A percentile compares a stretch with the other conserved stretches of the same genome.
Conservation (phyloP, 2,888 invertebrate genomes). For the Kuschelorhynchus macadamiae region DNA sequence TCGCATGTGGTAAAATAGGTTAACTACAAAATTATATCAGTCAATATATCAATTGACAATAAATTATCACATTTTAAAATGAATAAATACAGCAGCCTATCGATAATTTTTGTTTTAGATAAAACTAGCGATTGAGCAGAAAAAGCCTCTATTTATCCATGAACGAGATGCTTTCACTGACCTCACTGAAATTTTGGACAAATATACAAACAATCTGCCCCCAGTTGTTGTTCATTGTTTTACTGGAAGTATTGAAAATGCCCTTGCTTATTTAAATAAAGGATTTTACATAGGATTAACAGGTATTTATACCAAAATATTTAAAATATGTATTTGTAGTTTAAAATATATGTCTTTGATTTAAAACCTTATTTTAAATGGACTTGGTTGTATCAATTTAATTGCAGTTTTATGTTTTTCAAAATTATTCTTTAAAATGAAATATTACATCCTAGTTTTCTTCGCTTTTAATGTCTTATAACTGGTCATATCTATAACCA, state of each 20-base stretch:
- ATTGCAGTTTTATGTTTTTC: neutral
- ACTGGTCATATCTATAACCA: no score
- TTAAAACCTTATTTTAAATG: no score
- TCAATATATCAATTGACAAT: no score
- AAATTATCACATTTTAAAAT: no score
- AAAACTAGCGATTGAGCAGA: constrained; percentile 86
- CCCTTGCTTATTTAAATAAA: constrained; percentile 84
- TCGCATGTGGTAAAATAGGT: no score
- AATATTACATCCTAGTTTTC: no score
- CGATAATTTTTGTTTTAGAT: constrained; percentile 78
- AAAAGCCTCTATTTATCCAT: constrained; percentile 91
- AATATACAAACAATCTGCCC: constrained; percentile 74
- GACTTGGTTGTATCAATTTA: neutral
- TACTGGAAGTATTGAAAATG: constrained; percentile 89
- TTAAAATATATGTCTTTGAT: no score
- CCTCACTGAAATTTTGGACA: constrained; percentile 80
- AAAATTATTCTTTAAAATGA: no score
- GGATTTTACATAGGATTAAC: constrained; percentile 90
- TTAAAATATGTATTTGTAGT: no score
- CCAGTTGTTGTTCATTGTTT: constrained; percentile 92
- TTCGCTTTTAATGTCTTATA: no score
- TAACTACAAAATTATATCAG: no score
- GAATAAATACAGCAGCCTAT: no score
- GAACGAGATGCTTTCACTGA: constrained; percentile 94
- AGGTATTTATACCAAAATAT: constrained; percentile 66